Base-by-base conservation (phyloP, 2,113 vertebrate genomes). In the Caracal caracal region DNA sequence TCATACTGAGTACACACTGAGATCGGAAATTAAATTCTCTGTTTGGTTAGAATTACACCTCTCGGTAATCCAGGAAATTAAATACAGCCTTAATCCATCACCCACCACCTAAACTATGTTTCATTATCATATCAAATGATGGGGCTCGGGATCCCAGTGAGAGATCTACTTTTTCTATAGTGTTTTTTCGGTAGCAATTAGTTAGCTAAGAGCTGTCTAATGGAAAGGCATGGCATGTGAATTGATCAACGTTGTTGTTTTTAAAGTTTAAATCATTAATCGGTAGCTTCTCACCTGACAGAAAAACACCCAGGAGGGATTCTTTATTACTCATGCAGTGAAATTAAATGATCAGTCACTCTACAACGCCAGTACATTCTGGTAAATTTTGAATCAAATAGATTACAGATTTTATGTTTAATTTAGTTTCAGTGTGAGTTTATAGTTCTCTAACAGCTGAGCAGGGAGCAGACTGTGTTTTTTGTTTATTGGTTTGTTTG, bases 401-500 rank as follows among this genome's bases (percentile, higher is more conserved):
- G 96, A 98, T 53, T 93, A 84, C 75, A 97, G 94, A 95, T 98
- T 95, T 79, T 95, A 61, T n/a, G 79, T 93, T 97, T 90, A 94
- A 96, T 95, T 98, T 97, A 96, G 80, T 71, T 97, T 94, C 90
- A 93, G 35, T 70, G 65, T 88, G 87, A 95, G 63, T 24, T 97
- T 97, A 88, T 97, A 94, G 97, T 97, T 98, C 80, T 65, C 80
- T 96, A 95, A 91, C 95, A 98, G 95, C 96, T 98, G 97, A n/a
- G 47, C 93, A 94, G 22, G 92, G 91, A 97, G 79, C 75, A 76
- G 59, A 97, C 78, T 94, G 10, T 88, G 88, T 78, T 94, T 75
- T 78, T 86, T 65, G 51, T 63, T 73, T 40, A 15, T 35, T 47
- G 70, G 33, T 63, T 73, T 40, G 15, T 35, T 84, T 81, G 68